phyloP scores from a whole-genome alignment of 2,888 invertebrate genomes.

The Chalcis sispes region DNA sequence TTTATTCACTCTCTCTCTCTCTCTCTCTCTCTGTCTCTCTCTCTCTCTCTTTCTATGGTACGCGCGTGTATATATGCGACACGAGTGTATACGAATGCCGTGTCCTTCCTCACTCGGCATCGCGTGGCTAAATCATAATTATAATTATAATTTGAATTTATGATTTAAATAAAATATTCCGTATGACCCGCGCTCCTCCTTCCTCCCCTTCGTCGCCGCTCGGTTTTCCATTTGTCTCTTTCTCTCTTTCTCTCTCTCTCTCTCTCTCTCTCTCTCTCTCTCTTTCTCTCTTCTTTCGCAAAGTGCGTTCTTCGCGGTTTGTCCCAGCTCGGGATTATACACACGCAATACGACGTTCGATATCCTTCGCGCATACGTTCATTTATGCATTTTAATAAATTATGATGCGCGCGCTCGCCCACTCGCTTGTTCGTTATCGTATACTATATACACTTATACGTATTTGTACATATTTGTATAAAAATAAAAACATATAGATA shows the following conservation, averaged over 20 bases:
- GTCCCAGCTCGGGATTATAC: constrained; percentile 13
- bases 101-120: background rate
- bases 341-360: background rate
- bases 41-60: too few species aligned
- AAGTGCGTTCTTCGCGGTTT: constrained; percentile 16
- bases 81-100: too few species aligned
- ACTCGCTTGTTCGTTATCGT: constrained; percentile 7
- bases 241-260: constrained; percentile 3
- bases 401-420: too few species aligned
- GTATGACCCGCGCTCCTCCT: background rate
- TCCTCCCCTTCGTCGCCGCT: too few species aligned
- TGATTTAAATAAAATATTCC: constrained; percentile 50
- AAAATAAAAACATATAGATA: too few species aligned
- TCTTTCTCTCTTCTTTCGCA: background rate
- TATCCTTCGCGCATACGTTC: constrained; percentile 28
- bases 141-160: constrained; percentile 48
- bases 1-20: background rate
- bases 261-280: background rate
- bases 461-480: too few species aligned
- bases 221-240: too few species aligned
- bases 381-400: constrained; percentile 43
- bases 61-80: too few species aligned
- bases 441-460: too few species aligned
- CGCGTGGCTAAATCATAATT: constrained; percentile 42
- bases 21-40: background rate